phyloP scores from a whole-genome alignment of 1,140 invertebrate genomes.

The Acromyrmex heyeri region DNA sequence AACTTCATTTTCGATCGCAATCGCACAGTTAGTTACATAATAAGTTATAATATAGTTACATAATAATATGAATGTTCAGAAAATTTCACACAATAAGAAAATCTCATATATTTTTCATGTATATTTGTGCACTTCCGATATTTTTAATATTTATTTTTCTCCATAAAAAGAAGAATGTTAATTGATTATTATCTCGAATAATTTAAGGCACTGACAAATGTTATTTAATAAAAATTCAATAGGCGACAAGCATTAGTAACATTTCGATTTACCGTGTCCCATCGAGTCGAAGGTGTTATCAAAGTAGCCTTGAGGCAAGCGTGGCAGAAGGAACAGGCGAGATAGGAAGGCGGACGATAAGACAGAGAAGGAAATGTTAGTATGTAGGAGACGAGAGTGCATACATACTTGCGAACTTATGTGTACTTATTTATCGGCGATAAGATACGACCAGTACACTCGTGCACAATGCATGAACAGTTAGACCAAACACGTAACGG shows the following conservation, averaged over 20 bases:
- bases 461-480: constrained; percentile 37
- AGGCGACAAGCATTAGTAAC: not conserved
- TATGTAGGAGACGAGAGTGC: constrained; percentile 44
- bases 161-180: not conserved
- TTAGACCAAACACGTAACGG: constrained; percentile 34
- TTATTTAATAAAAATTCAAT: constrained; percentile 6
- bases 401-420: constrained; percentile 51
- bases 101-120: not conserved
- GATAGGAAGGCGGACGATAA: constrained; percentile 36
- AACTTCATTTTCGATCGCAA: not conserved
- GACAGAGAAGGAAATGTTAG: constrained; percentile 50
- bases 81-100: not conserved
- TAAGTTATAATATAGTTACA: not conserved
- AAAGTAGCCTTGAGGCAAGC: constrained; percentile 67
- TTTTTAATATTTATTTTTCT: constrained; percentile 1
- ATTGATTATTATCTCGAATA: not conserved
- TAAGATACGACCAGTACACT: constrained; percentile 68
- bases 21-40: not conserved
- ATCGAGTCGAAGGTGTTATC: constrained; percentile 67
- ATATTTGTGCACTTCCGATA: not conserved
- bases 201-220: not conserved
- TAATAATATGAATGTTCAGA: not conserved
- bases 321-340: constrained; percentile 25
- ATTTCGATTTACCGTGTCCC: constrained; percentile 22
- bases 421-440: constrained; percentile 73